Evolutionary conservation across 2,797 vertebrate genomes (phyloP), one percentile per base, ranked within the genome.

Genomic region (Enteromius viviparus): DNA sequence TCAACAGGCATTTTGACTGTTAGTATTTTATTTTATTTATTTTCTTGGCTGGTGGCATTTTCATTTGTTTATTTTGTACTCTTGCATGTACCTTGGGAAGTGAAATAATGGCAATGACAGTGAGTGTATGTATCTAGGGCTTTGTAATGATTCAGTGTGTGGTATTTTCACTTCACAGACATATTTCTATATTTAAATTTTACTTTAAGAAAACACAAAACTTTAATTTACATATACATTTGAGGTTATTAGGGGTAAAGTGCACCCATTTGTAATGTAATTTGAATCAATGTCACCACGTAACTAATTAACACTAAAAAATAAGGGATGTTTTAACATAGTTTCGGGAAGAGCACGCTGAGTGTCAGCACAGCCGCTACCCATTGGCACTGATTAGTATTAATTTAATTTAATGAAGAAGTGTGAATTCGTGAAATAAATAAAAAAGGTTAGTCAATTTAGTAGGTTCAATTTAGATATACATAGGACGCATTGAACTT

Each of bases 1-100:
- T 71, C 11, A 69, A 37, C 21, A 42, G 65, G 12, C n/a, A 70
- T 70, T 40, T 47, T 26, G 68, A 70, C 68, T 70, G n/a, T n/a
- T 45, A 8, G n/a, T 69, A 2, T 42, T 42, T 42, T 42, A 42
- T 42, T 42, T 42, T 42, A 1, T 42, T 42, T 42, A 10, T 11
- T 42, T 8, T 6, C 15, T 47, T 70, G 1, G 12, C 14, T 8
- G 1, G 3, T 23, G 23, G 42, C 23, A 21, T 53, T 53, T 53
- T 21, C 19, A 3, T 53, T 37, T 66, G 1, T 34, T n/a, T 68
- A 0, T 68, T 40, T 23, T 6, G 19, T 53, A 34, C 26, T 10
- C 4, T 7, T 17, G 5, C 23, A 29, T 71, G 69, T 49, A 29
- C 14, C 14, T 29, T 47, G n/a, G 23, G 42, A 71, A 32, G 17